Base-by-base conservation (phyloP, 2,888 invertebrate species). In the Chymomyza fuscimana region DNA sequence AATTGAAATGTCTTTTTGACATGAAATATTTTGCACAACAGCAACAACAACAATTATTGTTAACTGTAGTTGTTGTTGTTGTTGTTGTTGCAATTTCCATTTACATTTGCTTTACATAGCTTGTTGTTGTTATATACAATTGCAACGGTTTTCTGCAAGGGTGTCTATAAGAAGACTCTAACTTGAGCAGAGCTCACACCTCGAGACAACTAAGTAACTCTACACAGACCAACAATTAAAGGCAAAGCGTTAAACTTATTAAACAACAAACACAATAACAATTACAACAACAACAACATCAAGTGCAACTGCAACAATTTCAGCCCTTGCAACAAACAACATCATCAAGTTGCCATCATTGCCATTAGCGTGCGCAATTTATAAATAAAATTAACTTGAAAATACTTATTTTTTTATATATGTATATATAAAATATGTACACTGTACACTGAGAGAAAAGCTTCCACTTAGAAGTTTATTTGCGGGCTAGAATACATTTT, bases 1-100 rank as follows among this genome's bases (percentile, higher is more conserved):
- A 86, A 87, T 86, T 87, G 82, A 84, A 86, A 87, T 87, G 86
- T 76, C 73, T 78, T 78, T 82, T 82, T 87, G 87, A 80, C 87
- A 86, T 87, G 86, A 86, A 68, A 85, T 79, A 77, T 70, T 67
- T 69, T 58, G 50, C 51, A 32, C 65, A 73, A 67, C 70, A 67
- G 65, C 69, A 51, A 54, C 54, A 68, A 64, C 59, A 67, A 77
- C 58, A 54, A 54, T 54, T 54, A 54, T 22, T 54, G 22, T 54
- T 22, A 54, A 7, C 16, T 19, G 54, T 54, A 19, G 16, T 16
- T 22, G 7, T 16, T 54, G 22, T 19, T 22, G 7, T 16, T 54
- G 22, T 19, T 54, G 36, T 69, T 73, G 70, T 67, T 77, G 77
- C 74, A 67, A 75, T 75, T 74, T 73, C n/a, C 2, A 51, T 62